Base-by-base conservation (phyloP, 2,888 invertebrate genomes). In the Chloroclysta siterata region DNA sequence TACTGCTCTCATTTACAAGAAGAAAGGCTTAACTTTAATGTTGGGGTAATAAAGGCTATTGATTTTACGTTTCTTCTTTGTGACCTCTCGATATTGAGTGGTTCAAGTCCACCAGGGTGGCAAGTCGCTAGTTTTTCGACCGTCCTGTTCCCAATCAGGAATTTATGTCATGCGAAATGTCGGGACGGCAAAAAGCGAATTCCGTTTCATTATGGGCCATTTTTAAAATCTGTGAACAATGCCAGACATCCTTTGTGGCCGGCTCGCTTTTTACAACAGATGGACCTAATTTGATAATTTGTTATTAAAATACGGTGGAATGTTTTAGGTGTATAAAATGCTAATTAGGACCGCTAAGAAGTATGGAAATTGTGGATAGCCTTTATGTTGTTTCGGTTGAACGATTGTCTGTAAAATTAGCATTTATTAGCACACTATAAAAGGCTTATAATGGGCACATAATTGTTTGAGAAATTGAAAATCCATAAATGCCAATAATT, bases 221-320 rank as follows among this genome's bases (percentile, higher is more conserved):
- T 92, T 89, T 92, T 83, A 87, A 91, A 91, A 92, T 91, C 92
- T 90, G 91, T 90, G 90, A 91, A 92, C 92, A 92, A 92, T 93
- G 91, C 90, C 81, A 85, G 81, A 82, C 86, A 85, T 88, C 88
- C 85, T 89, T 88, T 88, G 87, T 82, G 81, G 78, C 77, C 74
- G 79, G 77, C 22, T 73, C 70, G 64, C 77, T 88, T 90, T 90
- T 90, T 87, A 76, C 76, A 75, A 75, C 76, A 75, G 83, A 84
- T 85, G 82, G 82, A 85, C 81, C 85, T 92, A 91, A 92, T 92
- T 91, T 90, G 86, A 91, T 91, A 91, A 91, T 89, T 90, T 87
- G 88, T 85, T 88, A 88, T 88, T 85, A 84, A 81, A 82, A 86
- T 83, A 77, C 77, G 71, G 69, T 55, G 69, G 53, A 53, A 63